Evolutionary conservation across 2,888 invertebrate species (phyloP), one percentile per base, ranked within the genome.

Genomic region (Campoplex nolae): DNA sequence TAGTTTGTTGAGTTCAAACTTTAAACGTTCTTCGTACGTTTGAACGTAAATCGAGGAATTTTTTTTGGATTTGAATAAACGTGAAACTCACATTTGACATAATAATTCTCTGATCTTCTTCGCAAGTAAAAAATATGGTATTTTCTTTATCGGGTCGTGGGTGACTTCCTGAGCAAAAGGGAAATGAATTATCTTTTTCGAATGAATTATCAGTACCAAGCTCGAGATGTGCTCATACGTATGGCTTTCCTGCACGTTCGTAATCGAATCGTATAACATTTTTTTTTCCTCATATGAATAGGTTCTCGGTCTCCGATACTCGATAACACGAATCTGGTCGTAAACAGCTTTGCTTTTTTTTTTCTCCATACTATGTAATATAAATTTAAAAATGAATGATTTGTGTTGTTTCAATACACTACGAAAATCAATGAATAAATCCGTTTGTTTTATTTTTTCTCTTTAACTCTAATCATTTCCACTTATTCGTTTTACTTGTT

Each of bases 161-260:
- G 90, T 91, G 91, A 90, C 90, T 92, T 92, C 92, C 92, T 91
- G 91, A 77, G 82, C 84, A 86, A 51, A 82, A 88, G 89, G 91
- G 89, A 91, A 88, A 90, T 88, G 89, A 90, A 89, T 91, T 91
- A 92, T 89, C 87, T 79, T 58, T 62, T 70, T 65, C 65, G 85
- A 88, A 84, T 74, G 18, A 78, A 38, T 32, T 65, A 58, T 77
- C 35, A 11, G 74, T 48, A 74, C 45, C 45, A 35, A 45, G 18
- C 56, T 32, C 56, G 68, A 68, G 23, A 77, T 65, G 18, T 11
- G 13, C 67, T 77, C 58, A 28, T 45, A 38, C 32, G 45, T 32
- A 28, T 48, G 65, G 1, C 23, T 58, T 76, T 75, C 76, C 23
- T 76, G 56, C 58, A 18, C 32, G 16, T 18, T 58, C 38, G 56